phyloP scores from a whole-genome alignment of 2,797 vertebrate genomes.

The Clarias fuscus region DNA sequence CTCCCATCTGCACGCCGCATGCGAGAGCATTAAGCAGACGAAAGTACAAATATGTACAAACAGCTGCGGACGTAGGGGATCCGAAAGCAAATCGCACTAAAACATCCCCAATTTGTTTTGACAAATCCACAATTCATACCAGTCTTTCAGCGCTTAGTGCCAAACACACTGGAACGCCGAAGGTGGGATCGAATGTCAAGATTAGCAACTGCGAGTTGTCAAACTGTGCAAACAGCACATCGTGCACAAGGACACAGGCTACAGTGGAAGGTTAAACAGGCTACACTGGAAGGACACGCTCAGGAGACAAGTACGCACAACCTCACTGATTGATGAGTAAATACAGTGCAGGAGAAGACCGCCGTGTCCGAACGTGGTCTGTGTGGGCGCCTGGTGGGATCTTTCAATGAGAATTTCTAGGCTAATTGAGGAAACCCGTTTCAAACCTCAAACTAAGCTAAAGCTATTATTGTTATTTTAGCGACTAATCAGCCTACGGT shows the following conservation, averaged over 20 bases:
- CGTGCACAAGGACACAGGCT: constrained; percentile 13
- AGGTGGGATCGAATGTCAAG: constrained; percentile 29
- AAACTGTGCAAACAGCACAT: constrained; percentile 16
- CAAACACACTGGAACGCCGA: constrained; percentile 11
- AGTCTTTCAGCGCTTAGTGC: constrained; percentile 20
- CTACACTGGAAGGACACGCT: not conserved
- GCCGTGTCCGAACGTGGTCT: not conserved
- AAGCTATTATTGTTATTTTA: not conserved
- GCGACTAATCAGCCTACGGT: not conserved
- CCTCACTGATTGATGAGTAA: constrained; percentile 3
- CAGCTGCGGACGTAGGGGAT: constrained; percentile 11
- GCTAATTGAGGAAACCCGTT: constrained; percentile 30
- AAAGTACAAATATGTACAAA: constrained; percentile 25
- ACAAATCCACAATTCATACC: constrained; percentile 24
- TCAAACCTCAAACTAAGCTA: not conserved
- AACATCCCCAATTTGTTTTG: constrained; percentile 21
- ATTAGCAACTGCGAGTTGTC: constrained; percentile 23
- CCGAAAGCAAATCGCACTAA: constrained; percentile 10
- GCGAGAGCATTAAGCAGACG: constrained; percentile 24
- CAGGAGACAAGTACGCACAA: not conserved
- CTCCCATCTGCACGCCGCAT: constrained; percentile 20
- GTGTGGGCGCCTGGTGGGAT: constrained; percentile 28
- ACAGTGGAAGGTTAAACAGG: not conserved
- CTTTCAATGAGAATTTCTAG: constrained; percentile 3
- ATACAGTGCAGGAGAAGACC: not conserved